Conservation (phyloP, 2,797 vertebrate genomes). For the Acanthiza pusilla region DNA sequence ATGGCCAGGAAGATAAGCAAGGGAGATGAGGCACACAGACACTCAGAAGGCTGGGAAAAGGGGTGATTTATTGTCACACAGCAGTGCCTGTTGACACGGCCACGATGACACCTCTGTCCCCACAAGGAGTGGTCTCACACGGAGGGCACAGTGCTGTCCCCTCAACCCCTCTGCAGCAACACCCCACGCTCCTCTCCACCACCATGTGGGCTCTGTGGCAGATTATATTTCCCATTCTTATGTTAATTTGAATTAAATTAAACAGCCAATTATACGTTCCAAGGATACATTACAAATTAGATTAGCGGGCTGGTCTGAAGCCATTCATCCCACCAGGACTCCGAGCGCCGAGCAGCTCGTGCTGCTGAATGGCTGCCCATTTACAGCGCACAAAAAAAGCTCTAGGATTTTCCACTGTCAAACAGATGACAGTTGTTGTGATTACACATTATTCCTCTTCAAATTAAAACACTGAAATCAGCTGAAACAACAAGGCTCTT, state of each 20-base stretch:
- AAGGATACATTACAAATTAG: conserved; percentile 52
- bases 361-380: background rate
- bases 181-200: background rate
- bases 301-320: conserved; percentile 18
- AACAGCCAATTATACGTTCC: conserved; percentile 22
- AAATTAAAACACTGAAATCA: conserved; percentile 20
- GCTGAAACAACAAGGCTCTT: background rate
- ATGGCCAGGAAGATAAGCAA: background rate
- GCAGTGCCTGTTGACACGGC: rapidly evolving
- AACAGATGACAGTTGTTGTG: conserved; percentile 19
- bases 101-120: rapidly evolving
- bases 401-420: conserved; percentile 21
- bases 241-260: conserved; percentile 49
- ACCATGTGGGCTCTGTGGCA: background rate
- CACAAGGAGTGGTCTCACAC: rapidly evolving
- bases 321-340: conserved; percentile 19
- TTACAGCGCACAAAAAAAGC: background rate
- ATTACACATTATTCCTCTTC: conserved; percentile 16
- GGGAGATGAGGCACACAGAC: background rate
- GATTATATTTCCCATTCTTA: conserved; percentile 41
- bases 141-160: rapidly evolving
- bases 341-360: background rate
- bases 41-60: background rate
- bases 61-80: background rate
- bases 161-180: background rate